phyloP scores from a whole-genome alignment of 2,888 invertebrate genomes.

The Drosophila histrio region DNA sequence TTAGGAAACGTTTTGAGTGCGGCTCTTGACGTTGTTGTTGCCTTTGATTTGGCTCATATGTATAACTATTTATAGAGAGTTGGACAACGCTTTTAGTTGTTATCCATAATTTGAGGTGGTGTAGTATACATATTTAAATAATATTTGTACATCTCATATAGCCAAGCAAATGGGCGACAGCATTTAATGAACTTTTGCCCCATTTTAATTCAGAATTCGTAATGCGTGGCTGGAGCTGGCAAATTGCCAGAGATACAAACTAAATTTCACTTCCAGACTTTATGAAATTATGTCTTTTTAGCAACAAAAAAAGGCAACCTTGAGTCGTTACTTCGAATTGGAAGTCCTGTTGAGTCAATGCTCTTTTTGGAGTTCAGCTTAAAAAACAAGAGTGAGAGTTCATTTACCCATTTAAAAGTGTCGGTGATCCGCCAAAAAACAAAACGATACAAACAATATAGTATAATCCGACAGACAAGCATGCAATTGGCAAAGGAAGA shows the following conservation, averaged over 20 bases:
- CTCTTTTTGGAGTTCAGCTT: conserved; percentile 1
- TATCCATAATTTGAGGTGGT: conserved; percentile 26
- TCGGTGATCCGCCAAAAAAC: conserved; percentile 29
- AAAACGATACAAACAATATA: conserved; percentile 14
- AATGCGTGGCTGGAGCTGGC: conserved; percentile 25
- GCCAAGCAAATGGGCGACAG: conserved; percentile 36
- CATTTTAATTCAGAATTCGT: conserved; percentile 62
- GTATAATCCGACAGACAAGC: conserved; percentile 36
- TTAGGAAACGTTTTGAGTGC: neutral
- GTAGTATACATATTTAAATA: conserved; percentile 20
- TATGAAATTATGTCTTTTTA: neutral
- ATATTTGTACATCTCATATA: conserved; percentile 40
- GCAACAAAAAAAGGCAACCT: conserved; percentile 24
- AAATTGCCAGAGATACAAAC: conserved; percentile 11
- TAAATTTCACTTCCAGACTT: conserved; percentile 12
- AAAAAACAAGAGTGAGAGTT: conserved; percentile 47
- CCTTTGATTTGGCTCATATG: neutral
- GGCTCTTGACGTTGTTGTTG: neutral
- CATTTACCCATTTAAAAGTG: conserved; percentile 45
- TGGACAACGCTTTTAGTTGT: conserved; percentile 7
- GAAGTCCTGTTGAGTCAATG: conserved; percentile 27
- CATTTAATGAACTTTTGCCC: conserved; percentile 69
- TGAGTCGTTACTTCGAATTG: conserved; percentile 9
- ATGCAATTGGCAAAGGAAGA: conserved; percentile 47
- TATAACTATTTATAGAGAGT: conserved; percentile 17